Evolutionary conservation across 2,888 invertebrate genomes (phyloP).

Genomic region (Cinara cedri): DNA sequence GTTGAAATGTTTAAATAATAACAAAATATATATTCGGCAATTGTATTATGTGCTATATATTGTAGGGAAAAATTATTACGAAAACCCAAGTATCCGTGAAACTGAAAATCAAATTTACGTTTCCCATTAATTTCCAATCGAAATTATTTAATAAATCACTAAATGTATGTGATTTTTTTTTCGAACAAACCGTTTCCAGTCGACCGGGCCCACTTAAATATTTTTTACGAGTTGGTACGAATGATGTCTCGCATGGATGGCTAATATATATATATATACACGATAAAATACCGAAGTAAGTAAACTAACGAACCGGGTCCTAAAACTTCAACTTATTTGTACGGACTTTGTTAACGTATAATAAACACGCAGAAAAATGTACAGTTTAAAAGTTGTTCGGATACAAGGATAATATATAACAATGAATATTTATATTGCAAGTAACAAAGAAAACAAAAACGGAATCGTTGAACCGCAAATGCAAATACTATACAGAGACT

Average conservation of each 20-base stretch:
- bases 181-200: slow-evolving; percentile 21
- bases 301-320: slow-evolving; percentile 46
- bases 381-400: neutral
- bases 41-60: no score
- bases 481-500: neutral
- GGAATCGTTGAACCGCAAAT: neutral
- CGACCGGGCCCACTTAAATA: slow-evolving; percentile 18
- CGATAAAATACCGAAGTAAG: slow-evolving; percentile 35
- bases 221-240: slow-evolving; percentile 19
- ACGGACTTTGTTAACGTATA: slow-evolving; percentile 5
- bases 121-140: neutral
- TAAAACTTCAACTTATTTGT: slow-evolving; percentile 40
- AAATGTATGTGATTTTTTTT: slow-evolving; percentile 23
- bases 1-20: no score
- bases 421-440: neutral
- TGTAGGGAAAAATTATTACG: no score
- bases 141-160: slow-evolving; percentile 1
- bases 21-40: no score
- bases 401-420: neutral
- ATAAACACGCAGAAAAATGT: slow-evolving; percentile 12
- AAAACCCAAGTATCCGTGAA: no score
- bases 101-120: no score
- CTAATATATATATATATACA: no score
- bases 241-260: slow-evolving; percentile 43
- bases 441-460: neutral